Percentiles rank a stretch among this genome's conserved stretches.
Conservation (phyloP, 2,797 vertebrate species). For the Paramormyrops hopkinsi region DNA sequence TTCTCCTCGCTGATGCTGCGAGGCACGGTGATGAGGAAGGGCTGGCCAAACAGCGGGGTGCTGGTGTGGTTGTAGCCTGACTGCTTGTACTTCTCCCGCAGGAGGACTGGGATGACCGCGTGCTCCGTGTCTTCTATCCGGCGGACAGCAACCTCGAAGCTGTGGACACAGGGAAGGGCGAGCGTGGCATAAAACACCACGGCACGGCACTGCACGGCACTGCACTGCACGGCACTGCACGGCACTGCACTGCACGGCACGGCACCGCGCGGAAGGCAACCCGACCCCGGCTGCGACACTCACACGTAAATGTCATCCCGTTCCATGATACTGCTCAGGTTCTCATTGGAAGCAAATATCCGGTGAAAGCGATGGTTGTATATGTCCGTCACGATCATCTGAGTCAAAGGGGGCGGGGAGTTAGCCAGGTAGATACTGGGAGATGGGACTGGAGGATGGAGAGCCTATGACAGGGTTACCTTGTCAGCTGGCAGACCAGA, state of each 20-base stretch:
- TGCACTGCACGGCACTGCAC: background rate
- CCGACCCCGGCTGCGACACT: slow-evolving; percentile 53
- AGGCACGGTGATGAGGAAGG: slow-evolving; percentile 91
- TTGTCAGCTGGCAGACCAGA: slow-evolving; percentile 86
- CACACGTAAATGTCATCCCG: slow-evolving; percentile 97
- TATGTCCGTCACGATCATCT: slow-evolving; percentile 94
- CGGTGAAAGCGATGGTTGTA: slow-evolving; percentile 98
- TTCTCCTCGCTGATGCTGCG: slow-evolving; percentile 91
- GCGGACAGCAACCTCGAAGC: slow-evolving; percentile 88
- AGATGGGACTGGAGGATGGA: background rate
- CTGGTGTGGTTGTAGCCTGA: slow-evolving; percentile 91
- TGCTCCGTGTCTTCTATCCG: slow-evolving; percentile 87
- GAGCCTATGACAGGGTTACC: slow-evolving; percentile 55
- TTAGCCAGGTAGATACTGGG: background rate
- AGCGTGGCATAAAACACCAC: background rate
- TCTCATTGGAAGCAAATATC: slow-evolving; percentile 94
- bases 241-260: background rate
- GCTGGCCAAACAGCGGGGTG: slow-evolving; percentile 87
- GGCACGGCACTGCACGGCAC: background rate
- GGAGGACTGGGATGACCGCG: slow-evolving; percentile 90
- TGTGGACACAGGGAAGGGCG: slow-evolving; percentile 38
- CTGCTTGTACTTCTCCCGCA: slow-evolving; percentile 92
- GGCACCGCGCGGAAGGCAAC: too few relatives aligned
- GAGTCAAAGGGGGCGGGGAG: background rate
- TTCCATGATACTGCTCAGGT: slow-evolving; percentile 98